Evolutionary conservation across 2,888 invertebrate genomes (phyloP), one percentile per base, ranked within the genome.

Genomic region (Eupithecia dodoneata): DNA sequence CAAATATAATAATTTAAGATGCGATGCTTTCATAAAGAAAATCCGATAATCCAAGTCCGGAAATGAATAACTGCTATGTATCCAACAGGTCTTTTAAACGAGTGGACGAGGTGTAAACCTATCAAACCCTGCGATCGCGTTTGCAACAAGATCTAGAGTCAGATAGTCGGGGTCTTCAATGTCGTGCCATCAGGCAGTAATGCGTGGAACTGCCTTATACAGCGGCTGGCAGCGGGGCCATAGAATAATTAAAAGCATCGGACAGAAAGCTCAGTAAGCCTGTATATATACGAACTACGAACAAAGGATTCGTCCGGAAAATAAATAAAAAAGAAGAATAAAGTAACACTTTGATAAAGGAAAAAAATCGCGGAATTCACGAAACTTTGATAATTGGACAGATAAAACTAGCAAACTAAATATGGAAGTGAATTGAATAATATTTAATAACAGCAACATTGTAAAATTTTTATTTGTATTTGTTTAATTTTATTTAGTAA

Each of bases 31-130:
- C 9, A 18, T 55, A 55, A 2, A 55, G 18, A 59, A 65, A 41
- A 65, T 65, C 65, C 41, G 30, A 63, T 63, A 30, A 63, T 42
- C 15, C 3, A 42, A 66, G 12, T 42, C 66, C 66, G 66, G 42
- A 66, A 66, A 66, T 42, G 15, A 42, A 13, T 42, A 13, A 42
- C 41, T 10, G 13, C 65, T 65, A n/a, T 12, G n/a, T 30, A 66
- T 66, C 66, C 9, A 66, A 30, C 63, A 63, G 63, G 63, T 63
- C 63, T 30, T n/a, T 30, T 59, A 59, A 59, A 59, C 59, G 9
- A 69, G 69, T 76, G 74, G 70, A 67, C 76, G 18, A 70, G 71
- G 63, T 49, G 55, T 76, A 74, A 77, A 74, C 69, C n/a, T 69
- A 69, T 72, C 71, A 42, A 59, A 59, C 59, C 59, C 55, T 18